Base-by-base conservation (phyloP, 2,797 vertebrate genomes). In the Sebastes diploproa region DNA sequence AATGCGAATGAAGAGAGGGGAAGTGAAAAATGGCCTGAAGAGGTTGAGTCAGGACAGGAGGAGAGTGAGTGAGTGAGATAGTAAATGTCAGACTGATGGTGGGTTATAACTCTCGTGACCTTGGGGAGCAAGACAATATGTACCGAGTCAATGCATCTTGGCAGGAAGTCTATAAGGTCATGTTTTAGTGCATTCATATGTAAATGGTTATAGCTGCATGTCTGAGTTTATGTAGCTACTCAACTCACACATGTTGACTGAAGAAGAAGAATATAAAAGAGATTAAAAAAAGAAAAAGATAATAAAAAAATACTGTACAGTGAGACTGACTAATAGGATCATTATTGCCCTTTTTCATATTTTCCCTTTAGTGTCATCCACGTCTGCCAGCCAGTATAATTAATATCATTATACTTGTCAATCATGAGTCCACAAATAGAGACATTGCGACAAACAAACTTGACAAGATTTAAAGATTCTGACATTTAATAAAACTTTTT, bases 11-110 rank as follows among this genome's bases (percentile, higher is more conserved):
- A n/a, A 66, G 29, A 72, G 29, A 58, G 27, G 4, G 52, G 34
- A 52, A 68, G 59, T 22, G 42, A 59, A 20, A 75, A 79, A 60
- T 22, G 23, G 18, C 55, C 62, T 30, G 16, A 65, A 38, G 65
- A 85, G 74, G 81, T 16, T 38, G 62, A 80, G 62, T 50, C 30
- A 76, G 7, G 76, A 68, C 22, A 36, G 50, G 23, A 56, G 18
- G 68, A 67, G 66, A 25, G 75, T 6, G 65, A 82, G 64, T 12
- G 27, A 55, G 66, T 22, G 29, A 55, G 20, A 52, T 5, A 66
- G 55, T 74, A 79, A 86, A 82, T 78, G 77, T 83, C 73, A 78
- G 77, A 54, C 38, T 4, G 75, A 54, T 25, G 65, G 11, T 16
- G 64, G 52, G 56, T 74, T 80, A 12, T 55, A 82, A 42, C 78